Evolutionary conservation across 2,113 vertebrate genomes (phyloP).

Genomic region (Dromaius novaehollandiae): DNA sequence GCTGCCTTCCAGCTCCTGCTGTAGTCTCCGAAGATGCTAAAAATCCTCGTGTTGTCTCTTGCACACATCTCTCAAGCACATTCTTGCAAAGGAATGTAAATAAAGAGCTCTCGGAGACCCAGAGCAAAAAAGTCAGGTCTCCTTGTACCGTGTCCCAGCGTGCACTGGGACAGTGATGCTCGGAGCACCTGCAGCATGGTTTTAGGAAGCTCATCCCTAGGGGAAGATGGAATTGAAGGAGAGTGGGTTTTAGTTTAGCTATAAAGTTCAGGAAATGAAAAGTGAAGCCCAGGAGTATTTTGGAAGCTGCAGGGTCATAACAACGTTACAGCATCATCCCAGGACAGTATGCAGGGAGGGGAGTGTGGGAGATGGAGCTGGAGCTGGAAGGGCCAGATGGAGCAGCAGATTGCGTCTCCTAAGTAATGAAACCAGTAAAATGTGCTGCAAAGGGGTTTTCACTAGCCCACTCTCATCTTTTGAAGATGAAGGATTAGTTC

Average conservation of each 20-base stretch:
- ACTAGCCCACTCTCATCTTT: neutral
- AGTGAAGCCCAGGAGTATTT: neutral
- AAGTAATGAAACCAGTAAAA: neutral
- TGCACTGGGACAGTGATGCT: neutral
- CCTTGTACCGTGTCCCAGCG: neutral
- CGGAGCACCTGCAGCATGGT: neutral
- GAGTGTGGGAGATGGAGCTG: neutral
- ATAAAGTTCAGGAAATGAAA: neutral
- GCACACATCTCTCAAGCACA: neutral
- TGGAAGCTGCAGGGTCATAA: neutral
- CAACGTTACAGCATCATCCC: neutral
- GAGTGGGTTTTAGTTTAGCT: neutral
- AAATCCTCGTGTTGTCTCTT: neutral
- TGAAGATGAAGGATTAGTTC: neutral
- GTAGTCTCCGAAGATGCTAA: neutral
- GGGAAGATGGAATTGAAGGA: neutral
- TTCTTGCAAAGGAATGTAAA: neutral
- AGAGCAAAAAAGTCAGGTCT: neutral
- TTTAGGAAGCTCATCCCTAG: neutral
- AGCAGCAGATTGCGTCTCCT: neutral
- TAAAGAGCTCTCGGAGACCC: no score
- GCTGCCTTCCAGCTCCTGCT: neutral
- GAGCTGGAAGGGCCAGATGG: neutral
- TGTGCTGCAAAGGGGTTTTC: fast-evolving
- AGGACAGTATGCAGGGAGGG: neutral